Evolutionary conservation across 2,113 vertebrate genomes (phyloP).

Genomic region (Planiliza haematocheilus): DNA sequence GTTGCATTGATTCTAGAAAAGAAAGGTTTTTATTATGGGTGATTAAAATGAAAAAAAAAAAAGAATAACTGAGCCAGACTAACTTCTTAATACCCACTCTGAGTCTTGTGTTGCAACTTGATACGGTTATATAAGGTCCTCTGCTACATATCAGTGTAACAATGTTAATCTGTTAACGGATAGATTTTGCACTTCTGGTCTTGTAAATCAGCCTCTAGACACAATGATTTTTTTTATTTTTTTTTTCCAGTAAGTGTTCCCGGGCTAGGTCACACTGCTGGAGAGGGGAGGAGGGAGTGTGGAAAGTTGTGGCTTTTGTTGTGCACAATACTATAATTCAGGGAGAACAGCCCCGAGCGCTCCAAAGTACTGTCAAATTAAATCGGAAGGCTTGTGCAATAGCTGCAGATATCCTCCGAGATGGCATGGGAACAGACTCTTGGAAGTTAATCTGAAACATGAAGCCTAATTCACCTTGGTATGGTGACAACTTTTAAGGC

Average conservation of each 20-base stretch:
- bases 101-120: neutral
- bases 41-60: neutral
- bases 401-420: neutral
- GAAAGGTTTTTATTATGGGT: too few relatives aligned
- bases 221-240: conserved; percentile 9
- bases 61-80: neutral
- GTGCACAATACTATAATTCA: conserved; percentile 20
- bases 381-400: neutral
- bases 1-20: neutral
- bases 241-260: conserved; percentile 16
- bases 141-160: neutral
- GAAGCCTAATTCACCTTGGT: neutral
- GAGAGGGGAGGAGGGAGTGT: neutral
- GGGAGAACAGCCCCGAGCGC: neutral
- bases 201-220: conserved; percentile 8
- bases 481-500: too few relatives aligned
- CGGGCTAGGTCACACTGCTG: neutral
- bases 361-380: neutral
- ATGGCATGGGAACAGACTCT: neutral
- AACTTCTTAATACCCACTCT: neutral
- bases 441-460: neutral
- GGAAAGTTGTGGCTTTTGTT: conserved; percentile 5
- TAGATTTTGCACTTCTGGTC: neutral
- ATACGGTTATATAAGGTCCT: neutral
- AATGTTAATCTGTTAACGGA: conserved; percentile 2